Base-by-base conservation (phyloP, 2,888 invertebrate species). In the Gisinianus flammeolus region DNA sequence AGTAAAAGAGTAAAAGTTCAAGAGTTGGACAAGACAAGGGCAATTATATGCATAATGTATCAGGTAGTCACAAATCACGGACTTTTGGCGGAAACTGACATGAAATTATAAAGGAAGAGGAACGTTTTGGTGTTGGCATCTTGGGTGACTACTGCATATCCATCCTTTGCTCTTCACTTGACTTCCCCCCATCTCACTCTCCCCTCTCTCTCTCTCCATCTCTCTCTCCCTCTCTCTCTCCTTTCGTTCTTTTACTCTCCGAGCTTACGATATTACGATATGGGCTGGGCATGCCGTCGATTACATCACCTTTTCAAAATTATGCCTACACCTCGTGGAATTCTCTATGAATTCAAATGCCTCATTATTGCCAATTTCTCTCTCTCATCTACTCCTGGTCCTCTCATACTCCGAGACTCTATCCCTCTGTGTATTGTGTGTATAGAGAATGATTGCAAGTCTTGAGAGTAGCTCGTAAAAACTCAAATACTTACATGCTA, bases 141-240 rank as follows among this genome's bases (percentile, higher is more conserved):
- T 75, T 79, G 79, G 79, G 75, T 79, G 79, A 79, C 79, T 79
- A 76, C 76, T 77, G 69, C 30, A 35, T n/a, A n/a, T n/a, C n/a
- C n/a, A n/a, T n/a, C n/a, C n/a, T n/a, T n/a, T n/a, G n/a, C n/a
- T n/a, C n/a, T n/a, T n/a, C n/a, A n/a, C n/a, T n/a, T n/a, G n/a
- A n/a, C n/a, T n/a, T n/a, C n/a, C n/a, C n/a, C n/a, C 35, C 44
- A 44, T 10, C 44, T 10, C 44, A 44, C n/a, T n/a, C n/a, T n/a
- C n/a, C n/a, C n/a, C n/a, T n/a, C n/a, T n/a, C n/a, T n/a, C n/a
- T n/a, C n/a, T n/a, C n/a, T n/a, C n/a, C n/a, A n/a, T n/a, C n/a
- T n/a, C n/a, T n/a, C n/a, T n/a, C 16, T 56, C 69, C 31, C 12
- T 35, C 2, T 31, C 10, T 24, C 24, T 35, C n/a, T 2, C 6